Conservation (phyloP, 2,113 vertebrate species). For the Odocoileus hemionus region DNA sequence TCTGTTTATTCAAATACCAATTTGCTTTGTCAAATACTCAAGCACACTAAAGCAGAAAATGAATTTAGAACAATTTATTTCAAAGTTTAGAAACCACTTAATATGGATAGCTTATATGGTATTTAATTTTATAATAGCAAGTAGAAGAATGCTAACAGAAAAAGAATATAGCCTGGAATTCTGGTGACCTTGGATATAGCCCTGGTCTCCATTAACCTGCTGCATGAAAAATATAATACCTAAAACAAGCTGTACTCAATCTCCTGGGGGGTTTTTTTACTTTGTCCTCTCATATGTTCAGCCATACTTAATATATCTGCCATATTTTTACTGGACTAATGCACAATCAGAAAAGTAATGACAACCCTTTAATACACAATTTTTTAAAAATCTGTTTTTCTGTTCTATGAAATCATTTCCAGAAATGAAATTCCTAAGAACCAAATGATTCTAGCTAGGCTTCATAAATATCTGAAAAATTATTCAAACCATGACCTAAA, state of each 20-base stretch:
- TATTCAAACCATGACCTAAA: neutral
- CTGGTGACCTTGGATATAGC: neutral
- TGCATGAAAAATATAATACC: neutral
- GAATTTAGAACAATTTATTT: neutral
- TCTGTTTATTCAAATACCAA: neutral
- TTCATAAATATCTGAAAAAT: neutral
- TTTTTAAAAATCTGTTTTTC: neutral
- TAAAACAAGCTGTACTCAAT: neutral
- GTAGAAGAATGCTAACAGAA: neutral
- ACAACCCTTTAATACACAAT: neutral
- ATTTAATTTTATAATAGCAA: neutral
- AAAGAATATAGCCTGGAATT: neutral
- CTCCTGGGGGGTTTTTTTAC: neutral
- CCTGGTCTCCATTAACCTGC: neutral
- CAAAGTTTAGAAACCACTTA: neutral
- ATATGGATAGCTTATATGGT: neutral
- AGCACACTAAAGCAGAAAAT: neutral
- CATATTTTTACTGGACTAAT: neutral
- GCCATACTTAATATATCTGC: neutral
- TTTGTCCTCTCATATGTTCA: neutral
- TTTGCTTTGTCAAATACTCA: neutral
- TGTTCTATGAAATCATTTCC: neutral
- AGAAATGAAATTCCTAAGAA: neutral
- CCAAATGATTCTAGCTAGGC: neutral
- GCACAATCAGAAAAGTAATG: neutral